A percentile compares a stretch with the other conserved stretches of the same genome.
phyloP scores from a whole-genome alignment of 2,888 invertebrate genomes.

The Bombyx huttoni region DNA sequence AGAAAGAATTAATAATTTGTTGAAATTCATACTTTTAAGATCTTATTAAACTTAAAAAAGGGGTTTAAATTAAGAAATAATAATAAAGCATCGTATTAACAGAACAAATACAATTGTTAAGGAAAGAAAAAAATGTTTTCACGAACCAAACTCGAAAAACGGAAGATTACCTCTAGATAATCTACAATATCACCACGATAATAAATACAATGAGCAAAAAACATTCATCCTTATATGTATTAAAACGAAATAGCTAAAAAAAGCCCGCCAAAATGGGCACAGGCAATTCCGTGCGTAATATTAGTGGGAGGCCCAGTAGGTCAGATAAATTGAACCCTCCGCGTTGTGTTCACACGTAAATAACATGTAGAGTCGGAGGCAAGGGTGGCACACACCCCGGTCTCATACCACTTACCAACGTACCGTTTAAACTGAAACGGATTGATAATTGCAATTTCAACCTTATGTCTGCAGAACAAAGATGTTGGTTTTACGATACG shows the following conservation, averaged over 20 bases:
- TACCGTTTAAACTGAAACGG: constrained; percentile 3
- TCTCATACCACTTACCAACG: constrained; percentile 2
- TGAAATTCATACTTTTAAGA: not conserved
- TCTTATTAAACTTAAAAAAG: not conserved
- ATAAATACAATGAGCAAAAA: not conserved
- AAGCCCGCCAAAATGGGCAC: constrained; percentile 33
- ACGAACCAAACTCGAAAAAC: not conserved
- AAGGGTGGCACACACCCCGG: constrained; percentile 36
- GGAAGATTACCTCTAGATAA: not conserved
- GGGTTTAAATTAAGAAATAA: not conserved
- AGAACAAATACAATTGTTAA: not conserved
- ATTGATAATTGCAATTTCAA: constrained; percentile 10
- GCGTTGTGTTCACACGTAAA: constrained; percentile 71
- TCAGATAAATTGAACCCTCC: constrained; percentile 72
- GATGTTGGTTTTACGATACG: constrained; percentile 1
- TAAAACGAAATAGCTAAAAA: constrained; percentile 19
- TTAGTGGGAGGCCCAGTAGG: constrained; percentile 69
- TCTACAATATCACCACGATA: not conserved
- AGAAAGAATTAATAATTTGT: no score
- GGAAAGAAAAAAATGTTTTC: constrained; percentile 2
- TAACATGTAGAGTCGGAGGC: constrained; percentile 64
- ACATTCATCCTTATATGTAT: constrained; percentile 6
- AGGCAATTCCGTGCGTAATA: constrained; percentile 56
- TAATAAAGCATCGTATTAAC: not conserved
- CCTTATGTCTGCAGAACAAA: constrained; percentile 20